These are phyloP conservation scores for Heliocidaris erythrogramma DNA, from an alignment of 35 echinoderm and acorn worm species.

Conservation along the genomic window DNA sequence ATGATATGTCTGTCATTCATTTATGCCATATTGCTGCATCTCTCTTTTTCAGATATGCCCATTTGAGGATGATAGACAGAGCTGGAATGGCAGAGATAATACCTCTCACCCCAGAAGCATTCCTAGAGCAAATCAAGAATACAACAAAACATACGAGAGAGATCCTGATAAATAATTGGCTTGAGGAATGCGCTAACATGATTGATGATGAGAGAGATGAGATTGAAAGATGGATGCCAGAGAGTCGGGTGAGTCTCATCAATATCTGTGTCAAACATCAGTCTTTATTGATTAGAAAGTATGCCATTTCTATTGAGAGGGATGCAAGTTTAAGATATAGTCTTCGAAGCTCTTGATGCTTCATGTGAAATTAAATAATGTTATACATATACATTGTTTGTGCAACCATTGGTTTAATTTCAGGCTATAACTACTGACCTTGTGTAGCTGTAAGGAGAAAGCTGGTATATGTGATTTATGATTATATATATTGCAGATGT, in stretches of 20 bases:
- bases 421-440: too few species aligned
- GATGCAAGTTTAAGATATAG: background rate
- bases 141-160: constrained; percentile 57
- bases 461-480: too few species aligned
- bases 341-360: too few species aligned
- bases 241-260: constrained; percentile 70
- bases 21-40: background rate
- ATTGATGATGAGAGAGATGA: constrained; percentile 71
- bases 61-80: constrained; percentile 82
- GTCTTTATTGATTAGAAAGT: background rate
- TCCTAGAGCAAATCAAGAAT: constrained; percentile 77
- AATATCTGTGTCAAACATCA: background rate
- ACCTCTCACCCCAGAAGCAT: constrained; percentile 75
- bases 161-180: constrained; percentile 70
- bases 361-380: too few species aligned
- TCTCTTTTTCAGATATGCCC: constrained; percentile 63
- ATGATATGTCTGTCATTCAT: too few species aligned
- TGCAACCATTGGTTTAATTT: too few species aligned
- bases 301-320: background rate
- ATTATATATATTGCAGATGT: too few species aligned
- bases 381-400: too few species aligned
- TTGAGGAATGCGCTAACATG: constrained; percentile 78
- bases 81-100: constrained; percentile 68
- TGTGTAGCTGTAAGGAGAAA: too few species aligned
- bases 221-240: constrained; percentile 85